Evolutionary conservation across 92 coral and sea anemone genomes (phyloP).

Genomic region (Actinostola sp.): DNA sequence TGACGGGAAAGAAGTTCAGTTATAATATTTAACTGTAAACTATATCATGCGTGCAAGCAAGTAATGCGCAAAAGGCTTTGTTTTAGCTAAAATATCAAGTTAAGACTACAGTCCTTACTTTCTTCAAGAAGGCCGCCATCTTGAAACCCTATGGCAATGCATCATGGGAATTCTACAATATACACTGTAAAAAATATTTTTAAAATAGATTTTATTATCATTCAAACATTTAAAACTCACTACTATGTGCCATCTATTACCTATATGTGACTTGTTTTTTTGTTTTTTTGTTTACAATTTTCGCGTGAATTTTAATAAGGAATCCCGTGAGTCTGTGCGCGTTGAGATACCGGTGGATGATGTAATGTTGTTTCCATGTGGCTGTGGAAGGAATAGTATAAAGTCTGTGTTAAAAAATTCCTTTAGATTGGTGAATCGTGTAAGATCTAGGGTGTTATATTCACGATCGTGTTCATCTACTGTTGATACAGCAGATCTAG

Average conservation of each 20-base stretch:
- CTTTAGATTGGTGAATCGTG: slow-evolving; percentile 6
- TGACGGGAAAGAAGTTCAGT: too few species aligned
- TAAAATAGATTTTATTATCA: too few species aligned
- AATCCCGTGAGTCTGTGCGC: slow-evolving; percentile 29
- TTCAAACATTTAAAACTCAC: too few species aligned
- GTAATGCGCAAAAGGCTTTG: too few species aligned
- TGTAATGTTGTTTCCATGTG: slow-evolving; percentile 52
- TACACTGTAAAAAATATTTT: too few species aligned
- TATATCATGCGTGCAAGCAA: too few species aligned
- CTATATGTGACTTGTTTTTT: too few species aligned
- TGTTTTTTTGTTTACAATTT: neutral
- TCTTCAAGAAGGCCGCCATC: slow-evolving; percentile 97
- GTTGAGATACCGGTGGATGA: slow-evolving; percentile 36
- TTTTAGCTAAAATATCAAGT: too few species aligned
- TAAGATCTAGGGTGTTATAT: slow-evolving; percentile 1
- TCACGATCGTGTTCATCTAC: slow-evolving; percentile 38
- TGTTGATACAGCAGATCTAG: slow-evolving; percentile 31
- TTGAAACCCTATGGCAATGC: slow-evolving; percentile 55
- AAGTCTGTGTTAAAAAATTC: slow-evolving; percentile 15
- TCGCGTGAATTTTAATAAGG: neutral
- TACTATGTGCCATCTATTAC: too few species aligned
- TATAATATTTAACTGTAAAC: too few species aligned
- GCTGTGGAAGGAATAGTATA: slow-evolving; percentile 38
- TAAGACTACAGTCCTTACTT: too few species aligned
- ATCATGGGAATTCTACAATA: slow-evolving; percentile 24